Evolutionary conservation across 2,888 invertebrate genomes (phyloP).

Genomic region (Drepanosiphum platanoidis): DNA sequence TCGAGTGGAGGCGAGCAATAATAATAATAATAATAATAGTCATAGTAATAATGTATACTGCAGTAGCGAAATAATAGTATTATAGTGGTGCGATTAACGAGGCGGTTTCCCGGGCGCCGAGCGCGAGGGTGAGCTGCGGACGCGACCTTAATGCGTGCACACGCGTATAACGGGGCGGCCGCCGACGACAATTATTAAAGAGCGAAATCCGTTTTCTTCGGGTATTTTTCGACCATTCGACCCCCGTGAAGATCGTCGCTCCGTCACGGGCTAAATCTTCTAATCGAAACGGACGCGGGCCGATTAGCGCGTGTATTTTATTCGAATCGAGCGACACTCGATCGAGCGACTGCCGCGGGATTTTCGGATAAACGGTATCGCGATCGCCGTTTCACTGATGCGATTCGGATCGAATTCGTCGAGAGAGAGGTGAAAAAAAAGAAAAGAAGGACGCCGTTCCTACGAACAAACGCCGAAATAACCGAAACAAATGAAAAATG

Average conservation of each 20-base stretch:
- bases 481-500: too few species aligned
- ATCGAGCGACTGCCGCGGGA: too few species aligned
- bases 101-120: not conserved
- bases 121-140: not conserved
- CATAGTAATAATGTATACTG: not conserved
- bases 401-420: too few species aligned
- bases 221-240: not conserved
- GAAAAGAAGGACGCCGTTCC: too few species aligned
- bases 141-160: not conserved
- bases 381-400: too few species aligned
- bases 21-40: not conserved
- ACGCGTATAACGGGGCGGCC: not conserved
- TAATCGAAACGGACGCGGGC: not conserved
- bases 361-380: too few species aligned
- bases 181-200: slow-evolving; percentile 1
- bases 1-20: not conserved
- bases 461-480: too few species aligned
- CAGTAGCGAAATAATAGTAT: not conserved
- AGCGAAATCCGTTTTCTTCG: not conserved
- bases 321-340: too few species aligned
- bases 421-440: too few species aligned
- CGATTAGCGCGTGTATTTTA: not conserved
- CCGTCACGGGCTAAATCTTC: too few species aligned
- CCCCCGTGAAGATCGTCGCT: not conserved
- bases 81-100: not conserved